A percentile compares a stretch with the other conserved stretches of the same genome.
phyloP scores from a whole-genome alignment of 2,797 vertebrate genomes.

The Intellagama lesueurii region DNA sequence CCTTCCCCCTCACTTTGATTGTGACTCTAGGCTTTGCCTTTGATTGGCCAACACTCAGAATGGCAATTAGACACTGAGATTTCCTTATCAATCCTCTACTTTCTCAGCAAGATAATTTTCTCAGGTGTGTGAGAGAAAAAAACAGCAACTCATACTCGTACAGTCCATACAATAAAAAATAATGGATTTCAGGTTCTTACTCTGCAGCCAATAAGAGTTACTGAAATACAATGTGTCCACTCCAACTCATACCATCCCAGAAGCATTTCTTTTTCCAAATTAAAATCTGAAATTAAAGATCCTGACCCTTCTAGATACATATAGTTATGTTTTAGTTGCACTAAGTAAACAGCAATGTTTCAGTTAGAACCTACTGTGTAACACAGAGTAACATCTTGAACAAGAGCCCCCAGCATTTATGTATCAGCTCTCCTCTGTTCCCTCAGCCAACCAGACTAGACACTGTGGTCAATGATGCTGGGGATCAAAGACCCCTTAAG shows the following conservation, averaged over 20 bases:
- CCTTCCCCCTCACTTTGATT: not conserved
- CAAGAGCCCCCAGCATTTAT: not conserved
- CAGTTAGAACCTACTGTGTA: not conserved
- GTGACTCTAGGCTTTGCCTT: not conserved
- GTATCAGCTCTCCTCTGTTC: too few species aligned
- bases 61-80: not conserved
- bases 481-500: too few species aligned
- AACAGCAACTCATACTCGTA: not conserved
- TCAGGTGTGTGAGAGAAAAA: not conserved
- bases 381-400: not conserved
- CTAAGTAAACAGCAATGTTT: not conserved
- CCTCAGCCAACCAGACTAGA: not conserved
- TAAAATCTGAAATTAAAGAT: not conserved
- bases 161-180: not conserved
- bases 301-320: not conserved
- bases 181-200: not conserved
- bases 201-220: not conserved
- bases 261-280: not conserved
- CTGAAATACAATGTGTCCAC: not conserved
- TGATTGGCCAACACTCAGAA: not conserved
- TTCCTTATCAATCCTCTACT: not conserved
- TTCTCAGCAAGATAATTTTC: not conserved
- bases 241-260: not conserved
- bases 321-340: too few species aligned
- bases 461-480: not conserved